phyloP scores from a whole-genome alignment of 1,140 invertebrate genomes.

The Aphelinus certus region DNA sequence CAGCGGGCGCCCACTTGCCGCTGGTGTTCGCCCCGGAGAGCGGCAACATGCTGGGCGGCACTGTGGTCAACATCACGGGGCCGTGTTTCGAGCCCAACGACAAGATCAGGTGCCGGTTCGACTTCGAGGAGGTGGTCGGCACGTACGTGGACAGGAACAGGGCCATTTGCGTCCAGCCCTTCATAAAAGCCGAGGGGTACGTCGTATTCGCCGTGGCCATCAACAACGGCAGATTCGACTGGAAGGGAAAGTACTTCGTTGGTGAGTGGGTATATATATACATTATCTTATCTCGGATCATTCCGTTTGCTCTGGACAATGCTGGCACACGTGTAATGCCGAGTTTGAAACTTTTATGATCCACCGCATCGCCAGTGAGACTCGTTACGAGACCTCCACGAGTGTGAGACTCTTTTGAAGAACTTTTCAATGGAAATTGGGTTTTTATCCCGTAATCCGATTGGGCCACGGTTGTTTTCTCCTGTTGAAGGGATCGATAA shows the following conservation, averaged over 20 bases:
- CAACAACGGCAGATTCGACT: constrained; percentile 84
- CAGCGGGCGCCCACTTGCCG: constrained; percentile 81
- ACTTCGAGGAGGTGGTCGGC: constrained; percentile 79
- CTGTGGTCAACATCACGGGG: constrained; percentile 93
- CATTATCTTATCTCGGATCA: no score
- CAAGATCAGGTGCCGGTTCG: constrained; percentile 84
- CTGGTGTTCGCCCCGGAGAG: constrained; percentile 91
- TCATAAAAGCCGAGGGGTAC: constrained; percentile 90
- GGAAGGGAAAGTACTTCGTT: constrained; percentile 92
- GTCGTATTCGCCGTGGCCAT: constrained; percentile 88
- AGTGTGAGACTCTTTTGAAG: no score
- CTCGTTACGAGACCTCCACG: no score
- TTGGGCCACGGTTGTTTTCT: no score
- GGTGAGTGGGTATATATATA: constrained; percentile 67
- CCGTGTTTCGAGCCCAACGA: constrained; percentile 84
- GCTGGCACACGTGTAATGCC: no score
- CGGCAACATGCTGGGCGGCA: constrained; percentile 95
- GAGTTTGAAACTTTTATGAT: no score
- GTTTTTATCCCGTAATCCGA: no score
- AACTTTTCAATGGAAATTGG: no score
- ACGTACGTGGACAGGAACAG: constrained; percentile 81
- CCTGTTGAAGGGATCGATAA: no score
- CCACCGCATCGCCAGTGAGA: no score
- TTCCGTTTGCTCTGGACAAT: no score
- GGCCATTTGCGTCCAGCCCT: constrained; percentile 89